Percentiles rank a stretch among this genome's conserved stretches.
phyloP scores from a whole-genome alignment of 2,888 invertebrate species.

The Subacronicta megacephala region DNA sequence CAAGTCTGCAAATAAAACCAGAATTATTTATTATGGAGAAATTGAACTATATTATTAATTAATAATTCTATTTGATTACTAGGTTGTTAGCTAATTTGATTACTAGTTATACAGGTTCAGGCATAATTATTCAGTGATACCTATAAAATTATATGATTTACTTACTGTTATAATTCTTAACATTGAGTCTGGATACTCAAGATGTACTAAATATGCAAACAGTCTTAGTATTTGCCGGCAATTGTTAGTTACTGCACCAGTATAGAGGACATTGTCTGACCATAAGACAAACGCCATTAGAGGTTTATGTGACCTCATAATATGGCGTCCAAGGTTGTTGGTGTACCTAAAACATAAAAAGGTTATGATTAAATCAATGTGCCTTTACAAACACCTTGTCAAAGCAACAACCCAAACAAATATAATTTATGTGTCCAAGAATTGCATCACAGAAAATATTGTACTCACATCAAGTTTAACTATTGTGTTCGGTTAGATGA shows the following conservation, averaged over 20 bases:
- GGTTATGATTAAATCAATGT: not conserved
- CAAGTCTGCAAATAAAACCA: slow-evolving; percentile 71
- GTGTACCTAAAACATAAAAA: slow-evolving; percentile 69
- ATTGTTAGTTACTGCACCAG: slow-evolving; percentile 73
- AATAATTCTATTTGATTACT: too few relatives aligned
- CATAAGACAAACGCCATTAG: slow-evolving; percentile 78
- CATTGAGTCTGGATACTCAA: slow-evolving; percentile 77
- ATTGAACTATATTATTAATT: too few relatives aligned
- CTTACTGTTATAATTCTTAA: slow-evolving; percentile 78
- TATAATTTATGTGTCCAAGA: too few relatives aligned
- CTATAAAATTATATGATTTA: slow-evolving; percentile 25
- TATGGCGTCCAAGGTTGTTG: slow-evolving; percentile 70
- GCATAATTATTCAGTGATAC: not conserved
- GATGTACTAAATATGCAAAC: slow-evolving; percentile 75
- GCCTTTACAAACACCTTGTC: too few relatives aligned
- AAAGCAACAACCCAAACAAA: too few relatives aligned
- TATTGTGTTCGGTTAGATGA: too few relatives aligned
- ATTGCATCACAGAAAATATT: too few relatives aligned
- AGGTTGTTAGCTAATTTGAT: too few relatives aligned
- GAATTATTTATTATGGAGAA: too few relatives aligned
- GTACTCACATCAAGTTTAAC: too few relatives aligned
- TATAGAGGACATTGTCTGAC: slow-evolving; percentile 73
- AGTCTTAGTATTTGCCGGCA: slow-evolving; percentile 78
- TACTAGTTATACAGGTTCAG: too few relatives aligned
- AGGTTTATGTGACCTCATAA: slow-evolving; percentile 78